Evolutionary conservation across 2,888 invertebrate species (phyloP).

Genomic region (Beris morrisii): DNA sequence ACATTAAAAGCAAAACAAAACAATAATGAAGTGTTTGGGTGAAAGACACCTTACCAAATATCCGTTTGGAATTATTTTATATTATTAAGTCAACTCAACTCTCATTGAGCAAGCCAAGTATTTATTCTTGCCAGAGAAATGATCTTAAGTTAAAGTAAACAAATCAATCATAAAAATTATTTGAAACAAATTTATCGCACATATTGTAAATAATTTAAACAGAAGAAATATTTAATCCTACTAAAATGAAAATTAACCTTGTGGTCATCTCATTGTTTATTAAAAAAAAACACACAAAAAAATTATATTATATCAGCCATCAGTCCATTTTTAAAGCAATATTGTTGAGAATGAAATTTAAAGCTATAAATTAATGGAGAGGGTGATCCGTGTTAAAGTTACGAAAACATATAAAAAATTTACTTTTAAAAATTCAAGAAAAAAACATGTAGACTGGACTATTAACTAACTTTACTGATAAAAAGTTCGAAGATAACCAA

Average conservation of each 20-base stretch:
- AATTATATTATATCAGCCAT: neutral
- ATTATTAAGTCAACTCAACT: too few relatives aligned
- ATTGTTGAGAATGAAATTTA: neutral
- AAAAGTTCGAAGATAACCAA: neutral
- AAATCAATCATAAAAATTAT: neutral
- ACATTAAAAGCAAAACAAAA: neutral
- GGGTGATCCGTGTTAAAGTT: too few relatives aligned
- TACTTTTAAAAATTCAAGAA: constrained; percentile 28
- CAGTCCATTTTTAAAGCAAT: too few relatives aligned
- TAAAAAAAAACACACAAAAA: neutral
- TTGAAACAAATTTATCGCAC: constrained; percentile 1
- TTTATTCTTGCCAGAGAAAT: too few relatives aligned
- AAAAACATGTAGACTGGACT: constrained; percentile 32
- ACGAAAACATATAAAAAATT: constrained; percentile 37
- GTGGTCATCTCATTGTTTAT: neutral
- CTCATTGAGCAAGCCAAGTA: too few relatives aligned
- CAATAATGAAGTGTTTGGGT: neutral
- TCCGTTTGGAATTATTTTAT: too few relatives aligned
- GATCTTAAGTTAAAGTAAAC: too few relatives aligned
- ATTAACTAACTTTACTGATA: constrained; percentile 34
- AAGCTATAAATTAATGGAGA: too few relatives aligned
- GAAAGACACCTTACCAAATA: neutral
- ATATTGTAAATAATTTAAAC: neutral
- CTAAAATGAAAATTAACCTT: constrained; percentile 4
- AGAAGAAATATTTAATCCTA: neutral